A percentile compares a stretch with the other conserved stretches of the same genome.
phyloP scores from a whole-genome alignment of 1,140 invertebrate species.

The Diabrotica undecimpunctata region DNA sequence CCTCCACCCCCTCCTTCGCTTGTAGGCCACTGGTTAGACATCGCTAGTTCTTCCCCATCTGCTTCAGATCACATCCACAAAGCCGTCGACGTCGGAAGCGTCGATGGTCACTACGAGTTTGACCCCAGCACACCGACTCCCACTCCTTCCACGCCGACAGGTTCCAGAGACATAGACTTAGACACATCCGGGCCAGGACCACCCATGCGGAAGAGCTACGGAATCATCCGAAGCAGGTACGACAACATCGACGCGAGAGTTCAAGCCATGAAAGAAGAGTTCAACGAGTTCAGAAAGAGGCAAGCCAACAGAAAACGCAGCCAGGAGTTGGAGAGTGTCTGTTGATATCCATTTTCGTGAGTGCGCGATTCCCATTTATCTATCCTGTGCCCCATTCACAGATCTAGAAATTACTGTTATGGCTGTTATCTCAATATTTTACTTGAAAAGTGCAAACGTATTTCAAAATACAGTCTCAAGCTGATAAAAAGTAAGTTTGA shows the following conservation, averaged over 20 bases:
- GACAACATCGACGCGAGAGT: slow-evolving; percentile 87
- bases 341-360: slow-evolving; percentile 49
- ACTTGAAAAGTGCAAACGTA: too few species aligned
- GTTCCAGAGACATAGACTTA: slow-evolving; percentile 54
- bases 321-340: slow-evolving; percentile 70
- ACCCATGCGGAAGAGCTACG: slow-evolving; percentile 45
- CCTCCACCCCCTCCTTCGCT: slow-evolving; percentile 48
- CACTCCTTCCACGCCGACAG: slow-evolving; percentile 69
- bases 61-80: slow-evolving; percentile 51
- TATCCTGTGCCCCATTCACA: not conserved
- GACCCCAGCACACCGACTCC: slow-evolving; percentile 73
- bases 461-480: too few species aligned
- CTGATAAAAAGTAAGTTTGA: too few species aligned
- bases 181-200: slow-evolving; percentile 48
- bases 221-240: slow-evolving; percentile 52
- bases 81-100: slow-evolving; percentile 75
- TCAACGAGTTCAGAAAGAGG: slow-evolving; percentile 84
- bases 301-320: slow-evolving; percentile 71
- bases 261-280: slow-evolving; percentile 93
- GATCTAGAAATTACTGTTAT: too few species aligned
- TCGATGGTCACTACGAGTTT: slow-evolving; percentile 94
- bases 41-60: slow-evolving; percentile 53
- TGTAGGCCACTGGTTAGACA: slow-evolving; percentile 59
- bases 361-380: slow-evolving; percentile 13
- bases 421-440: too few species aligned